Evolutionary conservation across 1,140 invertebrate species (phyloP).

Genomic region (Drosophila ogumai): DNA sequence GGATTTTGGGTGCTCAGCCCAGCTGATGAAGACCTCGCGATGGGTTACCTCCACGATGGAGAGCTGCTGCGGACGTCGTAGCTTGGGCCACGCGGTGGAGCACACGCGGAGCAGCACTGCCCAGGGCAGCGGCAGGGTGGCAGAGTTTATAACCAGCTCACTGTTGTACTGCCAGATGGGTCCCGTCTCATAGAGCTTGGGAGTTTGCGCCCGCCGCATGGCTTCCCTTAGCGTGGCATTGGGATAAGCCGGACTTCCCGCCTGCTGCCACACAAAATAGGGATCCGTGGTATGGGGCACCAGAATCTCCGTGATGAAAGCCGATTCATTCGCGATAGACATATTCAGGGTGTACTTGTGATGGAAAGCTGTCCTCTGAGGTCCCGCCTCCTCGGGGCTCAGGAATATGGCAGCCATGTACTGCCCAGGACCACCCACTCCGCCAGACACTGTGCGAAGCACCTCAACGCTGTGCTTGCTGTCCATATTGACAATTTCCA

Average conservation of each 20-base stretch:
- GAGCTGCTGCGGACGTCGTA: constrained; percentile 60
- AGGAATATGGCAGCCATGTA: constrained; percentile 74
- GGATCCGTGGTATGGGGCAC: constrained; percentile 81
- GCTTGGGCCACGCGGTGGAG: constrained; percentile 57
- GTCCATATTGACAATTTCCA: constrained; percentile 73
- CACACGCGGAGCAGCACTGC: constrained; percentile 72
- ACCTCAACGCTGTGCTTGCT: constrained; percentile 68
- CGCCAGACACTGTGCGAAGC: constrained; percentile 60
- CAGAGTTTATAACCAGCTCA: constrained; percentile 69
- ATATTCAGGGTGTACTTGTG: constrained; percentile 72
- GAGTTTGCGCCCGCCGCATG: constrained; percentile 69
- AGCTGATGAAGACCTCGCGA: constrained; percentile 74
- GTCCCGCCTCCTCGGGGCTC: constrained; percentile 69
- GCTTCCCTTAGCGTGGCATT: constrained; percentile 64
- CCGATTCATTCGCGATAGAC: constrained; percentile 74
- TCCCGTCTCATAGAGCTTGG: constrained; percentile 62
- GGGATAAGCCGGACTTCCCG: constrained; percentile 68
- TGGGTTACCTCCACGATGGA: constrained; percentile 60
- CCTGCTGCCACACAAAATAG: constrained; percentile 61
- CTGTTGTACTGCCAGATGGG: constrained; percentile 76
- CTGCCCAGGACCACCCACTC: constrained; percentile 42
- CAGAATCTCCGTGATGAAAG: constrained; percentile 82
- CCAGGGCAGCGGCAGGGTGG: constrained; percentile 73
- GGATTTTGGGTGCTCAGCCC: constrained; percentile 65
- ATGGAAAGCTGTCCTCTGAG: constrained; percentile 58